Base-by-base conservation (phyloP, 1,140 invertebrate species). In the Lepidurus apus region DNA sequence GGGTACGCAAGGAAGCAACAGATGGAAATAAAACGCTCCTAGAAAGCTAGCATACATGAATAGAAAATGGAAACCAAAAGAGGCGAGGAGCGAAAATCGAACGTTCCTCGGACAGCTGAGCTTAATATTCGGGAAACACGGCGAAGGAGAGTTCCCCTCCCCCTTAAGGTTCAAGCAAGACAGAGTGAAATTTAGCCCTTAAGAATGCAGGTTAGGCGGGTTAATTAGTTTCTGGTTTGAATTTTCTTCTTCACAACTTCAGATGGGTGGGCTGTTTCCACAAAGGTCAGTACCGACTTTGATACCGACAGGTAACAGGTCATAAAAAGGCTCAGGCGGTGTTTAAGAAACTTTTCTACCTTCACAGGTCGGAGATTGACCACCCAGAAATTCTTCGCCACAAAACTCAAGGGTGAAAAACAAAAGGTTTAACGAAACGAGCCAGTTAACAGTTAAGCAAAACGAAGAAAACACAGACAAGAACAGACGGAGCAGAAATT, bases 221-320 rank as follows among this genome's bases (percentile, higher is more conserved):
- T 65, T 65, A 65, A 65, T 65, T 65, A 65, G 53, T 65, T 65
- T 65, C 21, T 65, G 53, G 53, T 65, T 65, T 47, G 13, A 65
- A 65, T 65, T 34, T 34, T 34, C 34, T 34, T 65, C 53, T 65
- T 65, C 53, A 65, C 53, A 65, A 65, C 53, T 65, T 17, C 17
- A n/a, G 13, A 13, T 65, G 8, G 53, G 53, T 65, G 17, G 53
- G 53, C 8, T 21, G 53, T 65, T 21, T 65, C 53, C 53, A 65
- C 53, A 65, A 65, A 65, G 53, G 53, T 65, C 53, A 65, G 53
- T 65, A 65, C 53, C 53, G 53, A 65, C 53, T 65, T 34, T 65
- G 13, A 65, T 11, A 65, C 53, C 9, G 53, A 65, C 53, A 21
- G 53, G 53, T 65, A 65, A 65, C 53, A 65, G 53, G 53, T 65